Percentiles rank a stretch among this genome's conserved stretches.
phyloP scores from a whole-genome alignment of 2,888 invertebrate genomes.

The Trichogramma evanescens region DNA sequence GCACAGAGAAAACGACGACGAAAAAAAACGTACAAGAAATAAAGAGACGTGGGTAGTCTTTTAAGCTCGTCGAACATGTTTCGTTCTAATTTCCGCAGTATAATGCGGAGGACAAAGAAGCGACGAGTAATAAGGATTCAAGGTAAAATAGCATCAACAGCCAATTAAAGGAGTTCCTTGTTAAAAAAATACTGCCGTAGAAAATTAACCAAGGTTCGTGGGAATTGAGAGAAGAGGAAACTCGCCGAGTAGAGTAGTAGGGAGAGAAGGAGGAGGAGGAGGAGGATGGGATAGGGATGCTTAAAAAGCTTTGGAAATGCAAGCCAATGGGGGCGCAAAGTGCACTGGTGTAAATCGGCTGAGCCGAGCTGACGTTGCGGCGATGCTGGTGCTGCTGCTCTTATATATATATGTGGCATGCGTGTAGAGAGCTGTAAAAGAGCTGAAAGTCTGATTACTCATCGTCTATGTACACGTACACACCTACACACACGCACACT shows the following conservation, averaged over 20 bases:
- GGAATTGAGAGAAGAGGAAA: neutral
- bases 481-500: neutral
- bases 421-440: too few relatives aligned
- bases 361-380: neutral
- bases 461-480: neutral
- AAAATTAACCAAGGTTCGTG: neutral
- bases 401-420: too few relatives aligned
- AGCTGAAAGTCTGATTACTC: conserved; percentile 10
- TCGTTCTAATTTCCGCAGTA: too few relatives aligned
- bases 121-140: too few relatives aligned
- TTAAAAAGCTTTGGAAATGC: conserved; percentile 5
- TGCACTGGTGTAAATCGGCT: neutral
- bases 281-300: neutral
- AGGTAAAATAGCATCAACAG: neutral
- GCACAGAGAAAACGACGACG: too few relatives aligned
- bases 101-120: too few relatives aligned
- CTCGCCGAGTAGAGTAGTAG: neutral
- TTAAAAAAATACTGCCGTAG: too few relatives aligned
- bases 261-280: neutral
- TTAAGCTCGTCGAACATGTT: too few relatives aligned
- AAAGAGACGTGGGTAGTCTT: too few relatives aligned
- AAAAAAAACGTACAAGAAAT: too few relatives aligned
- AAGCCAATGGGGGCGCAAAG: neutral
- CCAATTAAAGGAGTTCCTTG: conserved; percentile 4
- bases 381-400: too few relatives aligned